These are phyloP conservation scores for Tromatobia lineatoria DNA, from an alignment of 2,888 invertebrate species.

Conservation along the genomic window DNA sequence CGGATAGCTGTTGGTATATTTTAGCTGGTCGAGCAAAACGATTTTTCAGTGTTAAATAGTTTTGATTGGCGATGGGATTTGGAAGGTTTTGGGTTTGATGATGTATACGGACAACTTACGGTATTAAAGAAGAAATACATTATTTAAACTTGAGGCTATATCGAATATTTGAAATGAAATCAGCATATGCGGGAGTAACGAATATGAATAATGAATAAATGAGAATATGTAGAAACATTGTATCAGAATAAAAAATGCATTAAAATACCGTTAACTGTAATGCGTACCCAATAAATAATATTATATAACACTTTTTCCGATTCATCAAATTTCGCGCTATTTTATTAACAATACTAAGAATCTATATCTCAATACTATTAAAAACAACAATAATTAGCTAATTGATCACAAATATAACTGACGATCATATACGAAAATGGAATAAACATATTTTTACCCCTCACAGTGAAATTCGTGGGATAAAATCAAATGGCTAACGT, in stretches of 20 bases:
- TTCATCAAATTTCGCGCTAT: too few relatives aligned
- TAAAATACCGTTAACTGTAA: not conserved
- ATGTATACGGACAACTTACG: not conserved
- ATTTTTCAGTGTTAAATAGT: too few relatives aligned
- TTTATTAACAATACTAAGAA: too few relatives aligned
- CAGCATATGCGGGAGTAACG: constrained; percentile 79
- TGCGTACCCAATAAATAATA: not conserved
- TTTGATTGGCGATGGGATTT: constrained; percentile 35
- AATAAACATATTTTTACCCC: not conserved
- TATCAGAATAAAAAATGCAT: not conserved
- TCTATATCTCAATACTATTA: too few relatives aligned
- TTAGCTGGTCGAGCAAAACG: too few relatives aligned
- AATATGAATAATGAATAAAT: too few relatives aligned
- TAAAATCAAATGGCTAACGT: too few relatives aligned
- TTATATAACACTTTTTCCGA: too few relatives aligned
- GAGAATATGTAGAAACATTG: too few relatives aligned
- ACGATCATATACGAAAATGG: not conserved
- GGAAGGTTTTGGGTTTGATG: constrained; percentile 14
- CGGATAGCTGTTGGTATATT: too few relatives aligned
- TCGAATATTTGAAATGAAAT: constrained; percentile 65
- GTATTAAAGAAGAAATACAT: constrained; percentile 59
- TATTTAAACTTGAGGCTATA: constrained; percentile 79
- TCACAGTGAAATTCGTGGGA: not conserved
- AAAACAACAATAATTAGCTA: too few relatives aligned
- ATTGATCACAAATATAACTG: too few relatives aligned